Base-by-base conservation (phyloP, 2,888 invertebrate genomes). In the Andrena praecox region DNA sequence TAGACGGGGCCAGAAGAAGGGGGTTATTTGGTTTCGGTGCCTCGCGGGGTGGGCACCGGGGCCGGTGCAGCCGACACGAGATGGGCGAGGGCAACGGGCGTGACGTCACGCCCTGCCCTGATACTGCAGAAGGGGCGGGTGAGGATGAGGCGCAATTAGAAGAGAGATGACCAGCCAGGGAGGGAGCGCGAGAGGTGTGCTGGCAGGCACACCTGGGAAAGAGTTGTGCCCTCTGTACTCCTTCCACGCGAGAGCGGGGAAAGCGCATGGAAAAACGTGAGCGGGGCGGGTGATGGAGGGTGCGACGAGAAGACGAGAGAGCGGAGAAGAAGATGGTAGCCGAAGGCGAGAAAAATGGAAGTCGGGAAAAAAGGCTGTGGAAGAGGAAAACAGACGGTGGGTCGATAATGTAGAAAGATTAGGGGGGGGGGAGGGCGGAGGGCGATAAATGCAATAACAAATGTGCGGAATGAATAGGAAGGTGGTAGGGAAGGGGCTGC, bases 91-190 rank as follows among this genome's bases (percentile, higher is more conserved):
- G 86, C 83, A 81, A 80, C 86, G 85, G 77, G 71, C 72, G 80
- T 90, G 90, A 90, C 89, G 90, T 90, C 90, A 90, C 86, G 80
- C 82, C 70, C 75, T 82, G 83, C 82, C 80, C 80, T 24, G 59
- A 31, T 71, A 66, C 70, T 48, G 48, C 50, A 60, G 60, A 52
- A 29, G 35, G 67, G 35, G 27, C 8, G 56, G 29, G 60, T 35
- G 20, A 63, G 68, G 71, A 27, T 35, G 69, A 20, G 31, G 42
- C 7, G 52, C 60, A 31, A 66, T 66, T 60, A 64, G 80, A 64
- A 52, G 66, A 54, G 79, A 50, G 66, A 60, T 54, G 77, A 62
- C 79, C 66, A 42, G 24, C 10, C 24, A 27, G n/a, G 16, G n/a
- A 16, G 35, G 33, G 69, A 20, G 52, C 33, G 10, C 33, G 62